Conservation (phyloP, 2,797 vertebrate genomes). For the Cheracebus regulus region DNA sequence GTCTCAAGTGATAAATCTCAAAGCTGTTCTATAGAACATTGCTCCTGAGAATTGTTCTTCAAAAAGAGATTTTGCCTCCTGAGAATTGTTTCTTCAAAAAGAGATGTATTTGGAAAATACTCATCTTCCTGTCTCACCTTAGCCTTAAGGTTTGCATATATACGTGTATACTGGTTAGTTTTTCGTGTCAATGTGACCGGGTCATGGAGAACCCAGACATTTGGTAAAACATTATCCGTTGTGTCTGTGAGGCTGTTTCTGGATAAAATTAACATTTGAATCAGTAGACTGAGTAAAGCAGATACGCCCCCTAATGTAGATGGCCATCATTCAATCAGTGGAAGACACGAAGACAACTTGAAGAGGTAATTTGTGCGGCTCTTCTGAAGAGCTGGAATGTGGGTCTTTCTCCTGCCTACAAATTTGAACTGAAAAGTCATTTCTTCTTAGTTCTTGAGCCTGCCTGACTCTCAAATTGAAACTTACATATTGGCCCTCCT, state of each 20-base stretch:
- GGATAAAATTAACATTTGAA: neutral
- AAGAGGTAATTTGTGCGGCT: neutral
- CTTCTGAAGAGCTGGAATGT: neutral
- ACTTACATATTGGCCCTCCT: neutral
- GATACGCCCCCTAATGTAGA: neutral
- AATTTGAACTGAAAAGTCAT: neutral
- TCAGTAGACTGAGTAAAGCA: neutral
- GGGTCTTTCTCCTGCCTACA: neutral
- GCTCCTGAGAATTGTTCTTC: neutral
- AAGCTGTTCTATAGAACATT: neutral
- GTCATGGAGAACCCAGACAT: neutral
- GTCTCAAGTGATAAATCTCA: neutral
- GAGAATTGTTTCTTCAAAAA: neutral
- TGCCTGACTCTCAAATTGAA: neutral
- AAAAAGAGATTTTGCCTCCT: neutral
- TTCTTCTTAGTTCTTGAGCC: neutral
- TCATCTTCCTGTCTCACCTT: neutral
- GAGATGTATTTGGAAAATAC: neutral
- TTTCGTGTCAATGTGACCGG: neutral
- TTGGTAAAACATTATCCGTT: neutral
- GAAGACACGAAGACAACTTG: neutral
- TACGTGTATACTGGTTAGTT: neutral
- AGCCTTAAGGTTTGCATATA: neutral
- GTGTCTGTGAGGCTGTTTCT: neutral
- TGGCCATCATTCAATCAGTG: neutral